Conservation (phyloP, 2,888 invertebrate genomes). For the Bombyx huttoni region DNA sequence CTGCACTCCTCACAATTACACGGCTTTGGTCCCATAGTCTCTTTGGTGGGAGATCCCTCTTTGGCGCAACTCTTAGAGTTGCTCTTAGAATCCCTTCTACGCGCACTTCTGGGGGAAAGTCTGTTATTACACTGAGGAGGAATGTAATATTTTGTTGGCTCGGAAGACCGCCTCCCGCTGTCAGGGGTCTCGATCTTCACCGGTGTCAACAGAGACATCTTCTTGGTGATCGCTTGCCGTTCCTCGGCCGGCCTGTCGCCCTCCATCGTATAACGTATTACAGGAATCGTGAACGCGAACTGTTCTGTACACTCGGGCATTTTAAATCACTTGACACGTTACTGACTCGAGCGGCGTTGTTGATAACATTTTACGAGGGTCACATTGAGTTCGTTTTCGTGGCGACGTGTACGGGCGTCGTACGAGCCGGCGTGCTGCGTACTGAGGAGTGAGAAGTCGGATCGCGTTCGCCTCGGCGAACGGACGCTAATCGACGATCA, state of each 20-base stretch:
- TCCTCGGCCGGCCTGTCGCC: constrained; percentile 42
- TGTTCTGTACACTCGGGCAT: constrained; percentile 68
- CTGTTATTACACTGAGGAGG: constrained; percentile 63
- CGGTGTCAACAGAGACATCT: constrained; percentile 55
- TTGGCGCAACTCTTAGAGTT: constrained; percentile 43
- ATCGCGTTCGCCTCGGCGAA: not conserved
- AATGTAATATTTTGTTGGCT: constrained; percentile 54
- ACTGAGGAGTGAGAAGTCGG: constrained; percentile 2
- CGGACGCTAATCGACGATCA: too few relatives aligned
- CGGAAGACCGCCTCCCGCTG: constrained; percentile 46
- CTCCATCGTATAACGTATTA: constrained; percentile 64
- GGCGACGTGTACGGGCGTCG: constrained; percentile 2
- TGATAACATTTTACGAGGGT: constrained; percentile 11
- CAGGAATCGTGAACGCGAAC: constrained; percentile 55
- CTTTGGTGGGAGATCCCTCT: constrained; percentile 34
- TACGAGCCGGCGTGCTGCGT: constrained; percentile 10
- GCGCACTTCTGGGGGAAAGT: constrained; percentile 56
- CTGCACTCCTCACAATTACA: constrained; percentile 64
- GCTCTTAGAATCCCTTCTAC: constrained; percentile 48
- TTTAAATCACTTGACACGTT: constrained; percentile 38
- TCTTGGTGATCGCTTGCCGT: constrained; percentile 48
- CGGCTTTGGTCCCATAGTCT: constrained; percentile 45
- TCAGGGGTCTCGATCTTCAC: constrained; percentile 64
- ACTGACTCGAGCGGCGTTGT: not conserved
- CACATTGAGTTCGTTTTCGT: not conserved